These are phyloP conservation scores for Equus quagga DNA, from an alignment of 2,113 vertebrate genomes.

Conservation along the genomic window DNA sequence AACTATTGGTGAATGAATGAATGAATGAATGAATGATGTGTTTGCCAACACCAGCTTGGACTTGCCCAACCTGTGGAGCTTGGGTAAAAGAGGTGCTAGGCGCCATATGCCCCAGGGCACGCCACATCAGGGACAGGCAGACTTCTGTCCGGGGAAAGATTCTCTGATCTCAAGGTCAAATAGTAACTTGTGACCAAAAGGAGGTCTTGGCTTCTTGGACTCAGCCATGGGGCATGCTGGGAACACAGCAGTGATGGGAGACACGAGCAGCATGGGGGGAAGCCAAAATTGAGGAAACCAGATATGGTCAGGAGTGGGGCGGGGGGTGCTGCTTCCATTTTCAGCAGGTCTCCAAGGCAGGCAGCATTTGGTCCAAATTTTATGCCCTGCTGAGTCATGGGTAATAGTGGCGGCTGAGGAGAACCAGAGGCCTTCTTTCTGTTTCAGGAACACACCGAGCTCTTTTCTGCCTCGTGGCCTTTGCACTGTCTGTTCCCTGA, in stretches of 20 bases:
- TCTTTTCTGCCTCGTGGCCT: not conserved
- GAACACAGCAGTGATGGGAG: not conserved
- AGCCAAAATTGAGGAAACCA: not conserved
- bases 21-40: not conserved
- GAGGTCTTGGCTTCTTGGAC: not conserved
- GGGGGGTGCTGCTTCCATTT: not conserved
- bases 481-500: not conserved
- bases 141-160: constrained; percentile 19
- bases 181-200: constrained; percentile 37
- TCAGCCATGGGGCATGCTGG: not conserved
- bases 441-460: not conserved
- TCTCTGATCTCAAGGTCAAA: constrained; percentile 51
- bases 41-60: not conserved
- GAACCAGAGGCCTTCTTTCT: not conserved
- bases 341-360: not conserved
- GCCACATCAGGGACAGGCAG: constrained; percentile 32
- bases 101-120: not conserved
- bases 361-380: not conserved
- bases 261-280: not conserved
- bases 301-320: not conserved
- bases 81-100: not conserved
- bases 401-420: not conserved
- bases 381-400: not conserved
- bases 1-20: not conserved
- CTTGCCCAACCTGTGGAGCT: not conserved